Percentiles rank a stretch among this genome's conserved stretches.
Evolutionary conservation across 2,113 vertebrate genomes (phyloP).

Genomic region (Epinephelus moara): DNA sequence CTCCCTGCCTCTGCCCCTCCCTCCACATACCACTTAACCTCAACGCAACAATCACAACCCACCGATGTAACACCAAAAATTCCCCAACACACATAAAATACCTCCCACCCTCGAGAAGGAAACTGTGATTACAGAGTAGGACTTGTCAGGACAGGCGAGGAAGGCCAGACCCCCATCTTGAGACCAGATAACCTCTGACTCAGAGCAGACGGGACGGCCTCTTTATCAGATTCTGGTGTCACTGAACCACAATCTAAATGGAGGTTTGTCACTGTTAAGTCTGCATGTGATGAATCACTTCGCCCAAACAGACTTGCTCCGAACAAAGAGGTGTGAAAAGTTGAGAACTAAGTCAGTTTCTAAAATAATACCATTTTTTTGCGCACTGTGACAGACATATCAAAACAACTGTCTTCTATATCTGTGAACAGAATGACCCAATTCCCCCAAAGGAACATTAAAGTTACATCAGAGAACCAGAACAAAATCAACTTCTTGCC

Average conservation of each 20-base stretch:
- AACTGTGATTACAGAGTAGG: slow-evolving; percentile 38
- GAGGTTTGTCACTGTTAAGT: slow-evolving; percentile 19
- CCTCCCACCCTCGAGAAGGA: slow-evolving; percentile 19
- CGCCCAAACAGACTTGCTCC: slow-evolving; percentile 6
- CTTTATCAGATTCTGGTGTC: slow-evolving; percentile 31
- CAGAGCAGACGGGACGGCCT: slow-evolving; percentile 18
- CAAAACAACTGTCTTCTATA: slow-evolving; percentile 33
- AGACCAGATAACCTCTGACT: slow-evolving; percentile 69
- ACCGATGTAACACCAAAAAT: slow-evolving; percentile 55
- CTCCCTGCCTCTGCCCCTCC: slow-evolving; percentile 52
- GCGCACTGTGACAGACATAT: slow-evolving; percentile 12
- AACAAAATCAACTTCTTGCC: slow-evolving; percentile 21
- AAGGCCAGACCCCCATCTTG: slow-evolving; percentile 43
- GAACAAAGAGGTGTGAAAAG: slow-evolving; percentile 21
- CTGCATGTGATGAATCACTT: slow-evolving; percentile 27
- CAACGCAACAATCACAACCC: slow-evolving; percentile 52
- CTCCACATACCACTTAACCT: slow-evolving; percentile 71
- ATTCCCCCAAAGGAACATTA: slow-evolving; percentile 39
- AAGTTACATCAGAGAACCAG: slow-evolving; percentile 50
- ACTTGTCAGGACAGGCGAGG: slow-evolving; percentile 57
- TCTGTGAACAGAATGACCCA: slow-evolving; percentile 39
- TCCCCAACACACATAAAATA: slow-evolving; percentile 54
- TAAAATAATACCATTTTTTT: slow-evolving; percentile 44
- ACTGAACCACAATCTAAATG: slow-evolving; percentile 25
- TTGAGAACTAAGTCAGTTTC: neutral